Conservation (phyloP, 2,113 vertebrate genomes). For the Mirza zaza region DNA sequence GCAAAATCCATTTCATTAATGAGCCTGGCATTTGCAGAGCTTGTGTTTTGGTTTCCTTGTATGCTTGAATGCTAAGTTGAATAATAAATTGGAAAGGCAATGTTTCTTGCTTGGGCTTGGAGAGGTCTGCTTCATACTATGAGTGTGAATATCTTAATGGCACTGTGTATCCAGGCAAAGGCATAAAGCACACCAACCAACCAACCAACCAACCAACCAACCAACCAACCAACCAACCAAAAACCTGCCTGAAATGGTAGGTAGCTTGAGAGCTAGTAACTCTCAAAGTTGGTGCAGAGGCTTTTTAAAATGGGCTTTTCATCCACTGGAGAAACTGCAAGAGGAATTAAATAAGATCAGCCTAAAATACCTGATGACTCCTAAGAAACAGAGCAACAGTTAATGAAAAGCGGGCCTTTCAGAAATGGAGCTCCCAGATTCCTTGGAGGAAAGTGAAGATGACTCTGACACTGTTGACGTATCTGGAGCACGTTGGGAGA, state of each 20-base stretch:
- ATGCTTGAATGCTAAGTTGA: slow-evolving; percentile 23
- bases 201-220: too few species aligned
- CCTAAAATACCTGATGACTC: background rate
- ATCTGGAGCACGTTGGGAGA: background rate
- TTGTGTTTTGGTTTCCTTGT: slow-evolving; percentile 40
- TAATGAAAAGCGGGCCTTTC: background rate
- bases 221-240: too few species aligned
- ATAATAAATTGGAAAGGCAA: slow-evolving; percentile 60
- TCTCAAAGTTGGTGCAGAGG: background rate
- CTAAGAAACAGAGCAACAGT: background rate
- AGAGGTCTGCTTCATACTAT: background rate
- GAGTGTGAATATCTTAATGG: slow-evolving; percentile 52
- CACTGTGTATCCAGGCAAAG: slow-evolving; percentile 45
- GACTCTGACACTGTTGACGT: background rate
- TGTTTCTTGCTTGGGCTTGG: slow-evolving; percentile 62
- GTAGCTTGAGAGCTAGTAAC: background rate
- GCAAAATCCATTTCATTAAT: slow-evolving; percentile 37
- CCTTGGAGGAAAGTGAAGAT: background rate
- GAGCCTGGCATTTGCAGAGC: slow-evolving; percentile 32
- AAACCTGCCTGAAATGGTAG: background rate
- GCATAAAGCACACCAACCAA: background rate
- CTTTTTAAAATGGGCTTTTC: background rate
- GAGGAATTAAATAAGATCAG: background rate
- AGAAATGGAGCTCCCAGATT: background rate
- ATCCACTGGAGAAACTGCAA: background rate